phyloP scores from a whole-genome alignment of 37 sponge, comb jelly and placozoan species.

The Chondrilla cf. caribensis region DNA sequence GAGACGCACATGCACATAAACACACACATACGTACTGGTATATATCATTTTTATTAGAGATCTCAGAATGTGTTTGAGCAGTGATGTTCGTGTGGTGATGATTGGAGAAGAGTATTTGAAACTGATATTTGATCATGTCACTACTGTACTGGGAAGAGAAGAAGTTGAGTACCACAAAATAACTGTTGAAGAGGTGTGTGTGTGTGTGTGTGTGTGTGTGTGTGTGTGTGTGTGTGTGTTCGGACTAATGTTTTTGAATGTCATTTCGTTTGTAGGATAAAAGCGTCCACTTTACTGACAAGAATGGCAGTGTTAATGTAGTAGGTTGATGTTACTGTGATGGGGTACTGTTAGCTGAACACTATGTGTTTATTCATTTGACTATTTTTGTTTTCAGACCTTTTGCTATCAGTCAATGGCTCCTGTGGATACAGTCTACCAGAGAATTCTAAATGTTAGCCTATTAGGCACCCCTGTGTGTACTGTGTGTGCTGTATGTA shows the following conservation, averaged over 20 bases:
- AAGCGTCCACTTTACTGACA: not conserved
- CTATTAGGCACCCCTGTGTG: not conserved
- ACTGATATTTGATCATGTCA: not conserved
- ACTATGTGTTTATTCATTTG: no score
- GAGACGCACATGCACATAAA: no score
- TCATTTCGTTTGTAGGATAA: not conserved
- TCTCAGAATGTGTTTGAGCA: not conserved
- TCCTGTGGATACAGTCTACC: no score
- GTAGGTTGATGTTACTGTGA: not conserved
- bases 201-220: not conserved
- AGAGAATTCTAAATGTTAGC: no score
- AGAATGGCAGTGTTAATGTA: not conserved
- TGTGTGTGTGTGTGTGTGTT: not conserved
- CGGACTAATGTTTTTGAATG: not conserved
- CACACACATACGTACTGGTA: no score
- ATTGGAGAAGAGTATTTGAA: not conserved
- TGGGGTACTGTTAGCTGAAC: no score
- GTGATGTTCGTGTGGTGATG: not conserved
- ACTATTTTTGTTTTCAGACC: no score
- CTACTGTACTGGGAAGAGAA: not conserved
- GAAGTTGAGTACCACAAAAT: no score
- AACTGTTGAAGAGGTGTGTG: not conserved
- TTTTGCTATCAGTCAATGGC: no score
- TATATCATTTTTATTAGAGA: not conserved
- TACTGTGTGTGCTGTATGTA: not conserved